Base-by-base conservation (phyloP, 2,888 invertebrate species). In the Melanostoma scalare region DNA sequence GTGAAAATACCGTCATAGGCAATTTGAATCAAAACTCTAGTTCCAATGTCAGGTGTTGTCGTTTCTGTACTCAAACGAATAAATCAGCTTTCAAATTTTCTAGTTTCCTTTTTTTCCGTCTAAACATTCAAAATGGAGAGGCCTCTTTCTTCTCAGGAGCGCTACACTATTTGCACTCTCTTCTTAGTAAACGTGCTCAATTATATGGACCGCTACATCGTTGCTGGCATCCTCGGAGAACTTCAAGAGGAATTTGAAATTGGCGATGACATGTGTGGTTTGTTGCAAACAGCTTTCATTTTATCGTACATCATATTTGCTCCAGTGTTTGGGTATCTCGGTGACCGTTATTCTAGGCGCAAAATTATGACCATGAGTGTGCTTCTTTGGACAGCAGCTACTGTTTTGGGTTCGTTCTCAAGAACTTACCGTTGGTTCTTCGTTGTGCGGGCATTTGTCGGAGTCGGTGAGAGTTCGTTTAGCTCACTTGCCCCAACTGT, bases 211-310 rank as follows among this genome's bases (percentile, higher is more conserved):
- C 78, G 84, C 3, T 84, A 60, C 9, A 50, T 36, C 3, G 48
- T 84, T 2, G 84, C 84, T 44, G 79, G 65, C 5, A 31, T 84
- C 2, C 79, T 79, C 6, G 8, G 4, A 3, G 67, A 77, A 1
- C 35, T 84, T 0, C 20, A 74, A 46, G 31, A 33, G 0, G 74
- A 75, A 2, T 75, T 84, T 5, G 5, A n/a, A 0, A 65, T 84
- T 4, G 74, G 71, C 8, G 56, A 84, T 42, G 79, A 78, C 10
- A 58, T 61, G 6, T 38, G 53, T 33, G 84, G 84, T 8, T 61
- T 84, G 3, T 53, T 84, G 44, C 84, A 84, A 44, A 84, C 79
- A 2, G 84, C 65, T 6, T 84, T 79, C 31, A 31, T 71, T 30
- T 5, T 71, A 8, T 30, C 79, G 6, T 84, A 71, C 6, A 60